phyloP scores from a whole-genome alignment of 2,888 invertebrate species.

The Sabatieria punctata region DNA sequence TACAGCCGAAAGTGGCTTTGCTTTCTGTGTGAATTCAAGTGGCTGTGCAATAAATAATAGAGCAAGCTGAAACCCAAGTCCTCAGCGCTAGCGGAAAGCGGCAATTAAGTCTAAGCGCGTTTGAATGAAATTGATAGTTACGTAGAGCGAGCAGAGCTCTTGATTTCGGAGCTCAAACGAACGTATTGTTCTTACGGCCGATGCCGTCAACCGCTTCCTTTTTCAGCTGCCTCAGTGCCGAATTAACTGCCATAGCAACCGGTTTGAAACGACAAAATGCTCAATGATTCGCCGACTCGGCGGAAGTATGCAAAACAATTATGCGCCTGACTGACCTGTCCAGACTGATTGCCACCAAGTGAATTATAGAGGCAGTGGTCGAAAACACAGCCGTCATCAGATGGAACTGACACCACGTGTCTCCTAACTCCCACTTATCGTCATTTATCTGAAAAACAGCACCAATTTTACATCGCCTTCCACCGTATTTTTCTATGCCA shows the following conservation, averaged over 20 bases:
- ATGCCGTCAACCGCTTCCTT: neutral
- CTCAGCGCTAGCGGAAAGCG: no score
- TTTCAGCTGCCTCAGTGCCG: neutral
- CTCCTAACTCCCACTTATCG: slow-evolving; percentile 18
- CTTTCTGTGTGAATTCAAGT: no score
- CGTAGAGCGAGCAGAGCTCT: no score
- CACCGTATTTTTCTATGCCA: neutral
- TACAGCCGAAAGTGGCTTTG: no score
- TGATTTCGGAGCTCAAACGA: no score
- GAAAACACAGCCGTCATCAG: slow-evolving; percentile 19
- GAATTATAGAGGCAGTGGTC: slow-evolving; percentile 21
- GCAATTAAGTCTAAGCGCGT: no score
- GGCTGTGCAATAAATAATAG: no score
- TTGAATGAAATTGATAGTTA: no score
- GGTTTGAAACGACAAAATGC: no score
- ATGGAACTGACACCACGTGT: slow-evolving; percentile 18
- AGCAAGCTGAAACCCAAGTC: no score
- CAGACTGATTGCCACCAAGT: slow-evolving; percentile 20
- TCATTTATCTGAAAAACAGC: slow-evolving; percentile 14
- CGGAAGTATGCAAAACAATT: neutral
- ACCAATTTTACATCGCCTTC: neutral
- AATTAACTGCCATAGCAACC: neutral
- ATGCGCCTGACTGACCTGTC: slow-evolving; percentile 18
- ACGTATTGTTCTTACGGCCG: no score
- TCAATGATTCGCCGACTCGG: no score